Evolutionary conservation across 1,140 invertebrate genomes (phyloP).

Genomic region (Cotesia chilonis): DNA sequence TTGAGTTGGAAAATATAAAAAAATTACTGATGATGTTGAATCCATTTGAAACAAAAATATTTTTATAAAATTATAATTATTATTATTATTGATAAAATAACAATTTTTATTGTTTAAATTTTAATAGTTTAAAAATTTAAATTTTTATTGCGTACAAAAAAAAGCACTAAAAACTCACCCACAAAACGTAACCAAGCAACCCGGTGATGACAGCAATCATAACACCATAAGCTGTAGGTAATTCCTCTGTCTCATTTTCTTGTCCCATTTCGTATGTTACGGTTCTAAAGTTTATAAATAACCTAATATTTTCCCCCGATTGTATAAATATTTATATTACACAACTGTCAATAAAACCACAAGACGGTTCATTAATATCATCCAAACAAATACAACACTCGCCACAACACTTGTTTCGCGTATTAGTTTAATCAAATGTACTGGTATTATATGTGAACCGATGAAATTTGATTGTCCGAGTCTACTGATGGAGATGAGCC

Average conservation of each 20-base stretch:
- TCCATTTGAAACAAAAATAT: no score
- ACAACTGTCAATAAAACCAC: background rate
- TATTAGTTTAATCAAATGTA: conserved; percentile 16
- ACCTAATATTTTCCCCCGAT: conserved; percentile 28
- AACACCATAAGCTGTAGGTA: conserved; percentile 59
- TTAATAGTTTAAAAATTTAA: no score
- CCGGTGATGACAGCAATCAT: conserved; percentile 61
- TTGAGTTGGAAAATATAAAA: no score
- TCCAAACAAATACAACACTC: background rate
- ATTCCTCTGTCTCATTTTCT: conserved; percentile 47
- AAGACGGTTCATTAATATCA: background rate
- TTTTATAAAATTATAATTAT: no score
- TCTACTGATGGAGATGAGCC: conserved; percentile 8
- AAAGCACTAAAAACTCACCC: conserved; percentile 52
- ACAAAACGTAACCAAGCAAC: conserved; percentile 59
- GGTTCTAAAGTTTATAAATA: background rate
- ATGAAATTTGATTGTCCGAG: conserved; percentile 11
- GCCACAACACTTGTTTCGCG: conserved; percentile 14
- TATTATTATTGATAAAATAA: no score
- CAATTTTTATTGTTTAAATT: no score
- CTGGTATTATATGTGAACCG: background rate
- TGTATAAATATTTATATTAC: background rate
- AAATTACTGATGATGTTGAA: no score
- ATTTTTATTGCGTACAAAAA: no score
- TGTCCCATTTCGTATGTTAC: conserved; percentile 33